A percentile compares a stretch with the other conserved stretches of the same genome.
Evolutionary conservation across 2,113 vertebrate species (phyloP).

Genomic region (Podilymbus podiceps): DNA sequence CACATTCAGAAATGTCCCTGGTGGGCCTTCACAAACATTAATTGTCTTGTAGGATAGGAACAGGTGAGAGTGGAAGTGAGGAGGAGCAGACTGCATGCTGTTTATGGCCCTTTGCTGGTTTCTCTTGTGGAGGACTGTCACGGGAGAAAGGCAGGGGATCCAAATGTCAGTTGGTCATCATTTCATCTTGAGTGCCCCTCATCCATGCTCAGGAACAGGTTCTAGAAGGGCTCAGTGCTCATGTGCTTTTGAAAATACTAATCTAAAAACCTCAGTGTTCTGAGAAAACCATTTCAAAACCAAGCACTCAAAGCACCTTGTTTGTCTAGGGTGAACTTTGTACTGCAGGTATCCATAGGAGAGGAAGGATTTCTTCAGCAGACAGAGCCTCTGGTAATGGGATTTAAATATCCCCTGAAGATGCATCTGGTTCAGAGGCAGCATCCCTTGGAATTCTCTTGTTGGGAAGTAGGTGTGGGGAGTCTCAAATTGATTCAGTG

Average conservation of each 20-base stretch:
- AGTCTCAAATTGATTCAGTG: not conserved
- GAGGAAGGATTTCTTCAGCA: not conserved
- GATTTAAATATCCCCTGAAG: slow-evolving; percentile 6
- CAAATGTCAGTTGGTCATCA: not conserved
- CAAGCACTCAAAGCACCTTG: not conserved
- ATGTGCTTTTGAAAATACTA: not conserved
- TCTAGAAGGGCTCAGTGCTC: not conserved
- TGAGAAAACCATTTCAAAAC: not conserved
- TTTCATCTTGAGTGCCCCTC: not conserved
- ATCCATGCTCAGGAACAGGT: not conserved
- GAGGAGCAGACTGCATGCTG: not conserved
- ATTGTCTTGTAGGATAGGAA: not conserved
- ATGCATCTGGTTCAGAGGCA: slow-evolving; percentile 6
- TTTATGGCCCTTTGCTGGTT: not conserved
- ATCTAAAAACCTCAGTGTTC: not conserved
- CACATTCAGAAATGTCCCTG: not conserved
- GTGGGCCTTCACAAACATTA: not conserved
- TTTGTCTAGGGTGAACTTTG: not conserved
- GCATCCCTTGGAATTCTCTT: not conserved
- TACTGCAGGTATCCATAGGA: not conserved
- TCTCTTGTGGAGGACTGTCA: not conserved
- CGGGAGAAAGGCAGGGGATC: not conserved
- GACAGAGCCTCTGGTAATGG: not conserved
- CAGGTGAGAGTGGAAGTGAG: not conserved
- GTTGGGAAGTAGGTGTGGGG: not conserved